Conservation (phyloP, 2,888 invertebrate genomes). For the Himalopsyche tibetana region DNA sequence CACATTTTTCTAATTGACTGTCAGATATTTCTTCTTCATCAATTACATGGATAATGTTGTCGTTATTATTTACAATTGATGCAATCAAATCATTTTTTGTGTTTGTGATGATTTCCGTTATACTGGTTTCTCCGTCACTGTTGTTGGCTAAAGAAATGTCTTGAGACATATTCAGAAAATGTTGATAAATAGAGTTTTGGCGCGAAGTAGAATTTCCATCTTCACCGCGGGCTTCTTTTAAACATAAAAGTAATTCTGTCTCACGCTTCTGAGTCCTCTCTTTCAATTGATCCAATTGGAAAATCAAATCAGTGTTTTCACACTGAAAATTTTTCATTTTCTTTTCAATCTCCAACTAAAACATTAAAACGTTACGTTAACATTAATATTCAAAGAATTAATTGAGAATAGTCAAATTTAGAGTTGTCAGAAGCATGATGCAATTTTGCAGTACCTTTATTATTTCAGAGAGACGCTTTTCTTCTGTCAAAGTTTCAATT, state of each 20-base stretch:
- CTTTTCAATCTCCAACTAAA: conserved; percentile 44
- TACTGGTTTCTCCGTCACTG: conserved; percentile 71
- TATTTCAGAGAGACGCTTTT: conserved; percentile 60
- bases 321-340: conserved; percentile 2
- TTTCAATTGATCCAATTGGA: conserved; percentile 75
- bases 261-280: conserved; percentile 76
- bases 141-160: conserved; percentile 70
- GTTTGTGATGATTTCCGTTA: conserved; percentile 48
- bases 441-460: conserved; percentile 63
- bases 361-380: not conserved
- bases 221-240: conserved; percentile 71
- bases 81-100: not conserved
- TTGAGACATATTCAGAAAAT: conserved; percentile 71
- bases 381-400: not conserved
- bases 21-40: not conserved
- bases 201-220: conserved; percentile 50
- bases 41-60: too few relatives aligned
- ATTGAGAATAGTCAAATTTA: too few relatives aligned
- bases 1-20: not conserved
- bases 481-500: conserved; percentile 63
- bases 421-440: not conserved
- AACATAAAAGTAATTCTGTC: conserved; percentile 74
- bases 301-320: conserved; percentile 73
- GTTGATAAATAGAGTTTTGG: conserved; percentile 60
- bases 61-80: not conserved